Conservation (phyloP, 2,113 vertebrate genomes). For the Rhombomys opimus region DNA sequence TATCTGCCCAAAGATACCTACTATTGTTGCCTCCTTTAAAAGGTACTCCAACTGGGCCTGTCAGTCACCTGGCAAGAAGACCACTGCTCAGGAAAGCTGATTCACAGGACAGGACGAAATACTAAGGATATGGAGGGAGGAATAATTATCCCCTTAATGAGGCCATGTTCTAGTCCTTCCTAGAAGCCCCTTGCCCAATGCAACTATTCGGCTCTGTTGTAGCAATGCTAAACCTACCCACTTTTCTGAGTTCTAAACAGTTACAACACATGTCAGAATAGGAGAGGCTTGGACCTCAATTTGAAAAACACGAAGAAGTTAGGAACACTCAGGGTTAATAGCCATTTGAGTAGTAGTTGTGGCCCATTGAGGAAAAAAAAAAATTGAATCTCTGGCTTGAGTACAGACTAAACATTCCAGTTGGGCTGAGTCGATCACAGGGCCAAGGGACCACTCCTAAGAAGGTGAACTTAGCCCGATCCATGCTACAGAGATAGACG, state of each 20-base stretch:
- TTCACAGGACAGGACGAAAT: neutral
- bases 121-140: neutral
- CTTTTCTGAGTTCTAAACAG: neutral
- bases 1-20: neutral
- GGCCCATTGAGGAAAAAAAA: neutral
- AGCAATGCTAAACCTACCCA: no score
- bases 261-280: neutral
- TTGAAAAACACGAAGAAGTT: neutral
- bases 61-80: neutral
- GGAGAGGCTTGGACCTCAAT: neutral
- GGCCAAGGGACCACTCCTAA: neutral
- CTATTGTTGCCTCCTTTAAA: neutral
- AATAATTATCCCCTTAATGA: neutral
- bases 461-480: neutral
- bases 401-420: neutral
- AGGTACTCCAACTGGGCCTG: neutral
- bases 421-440: neutral
- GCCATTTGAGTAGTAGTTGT: neutral
- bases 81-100: neutral
- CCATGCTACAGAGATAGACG: neutral
- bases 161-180: neutral
- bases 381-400: neutral
- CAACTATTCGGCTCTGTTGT: neutral
- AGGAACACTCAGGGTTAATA: neutral
- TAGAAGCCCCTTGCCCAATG: neutral